Percentiles rank a stretch among this genome's conserved stretches.
Conservation (phyloP, 2,888 invertebrate genomes). For the Metallyticus violacea region DNA sequence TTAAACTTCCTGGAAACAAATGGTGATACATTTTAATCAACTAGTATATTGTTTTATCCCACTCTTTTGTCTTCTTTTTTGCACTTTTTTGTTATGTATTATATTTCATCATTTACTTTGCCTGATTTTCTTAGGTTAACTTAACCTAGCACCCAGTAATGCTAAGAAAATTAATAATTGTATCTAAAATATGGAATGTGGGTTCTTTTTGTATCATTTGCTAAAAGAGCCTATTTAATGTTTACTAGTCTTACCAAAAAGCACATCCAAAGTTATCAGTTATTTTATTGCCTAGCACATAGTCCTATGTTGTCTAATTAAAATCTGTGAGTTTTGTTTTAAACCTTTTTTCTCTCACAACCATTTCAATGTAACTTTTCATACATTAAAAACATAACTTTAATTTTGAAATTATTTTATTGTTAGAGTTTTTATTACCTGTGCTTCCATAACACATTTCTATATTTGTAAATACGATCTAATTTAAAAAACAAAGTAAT, state of each 20-base stretch:
- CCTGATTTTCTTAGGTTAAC: too few relatives aligned
- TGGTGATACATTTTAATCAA: not conserved
- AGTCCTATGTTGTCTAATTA: not conserved
- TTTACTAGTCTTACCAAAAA: not conserved
- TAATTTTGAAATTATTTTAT: not conserved
- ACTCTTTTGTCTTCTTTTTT: not conserved
- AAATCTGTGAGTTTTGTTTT: not conserved
- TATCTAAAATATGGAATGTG: not conserved
- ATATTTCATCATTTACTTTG: not conserved
- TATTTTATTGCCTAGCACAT: not conserved
- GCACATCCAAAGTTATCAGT: not conserved
- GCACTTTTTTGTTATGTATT: not conserved
- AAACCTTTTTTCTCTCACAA: not conserved
- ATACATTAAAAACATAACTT: not conserved
- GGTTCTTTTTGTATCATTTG: not conserved
- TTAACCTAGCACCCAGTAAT: not conserved
- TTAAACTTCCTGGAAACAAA: not conserved
- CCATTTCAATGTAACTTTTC: too few relatives aligned
- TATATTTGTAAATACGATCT: not conserved
- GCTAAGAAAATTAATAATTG: not conserved
- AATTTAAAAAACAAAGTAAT: not conserved
- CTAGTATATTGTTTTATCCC: not conserved
- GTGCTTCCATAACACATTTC: not conserved
- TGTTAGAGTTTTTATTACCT: not conserved
- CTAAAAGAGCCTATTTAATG: not conserved